Base-by-base conservation (phyloP, 2,888 invertebrate genomes). In the Isotomurus palustris region DNA sequence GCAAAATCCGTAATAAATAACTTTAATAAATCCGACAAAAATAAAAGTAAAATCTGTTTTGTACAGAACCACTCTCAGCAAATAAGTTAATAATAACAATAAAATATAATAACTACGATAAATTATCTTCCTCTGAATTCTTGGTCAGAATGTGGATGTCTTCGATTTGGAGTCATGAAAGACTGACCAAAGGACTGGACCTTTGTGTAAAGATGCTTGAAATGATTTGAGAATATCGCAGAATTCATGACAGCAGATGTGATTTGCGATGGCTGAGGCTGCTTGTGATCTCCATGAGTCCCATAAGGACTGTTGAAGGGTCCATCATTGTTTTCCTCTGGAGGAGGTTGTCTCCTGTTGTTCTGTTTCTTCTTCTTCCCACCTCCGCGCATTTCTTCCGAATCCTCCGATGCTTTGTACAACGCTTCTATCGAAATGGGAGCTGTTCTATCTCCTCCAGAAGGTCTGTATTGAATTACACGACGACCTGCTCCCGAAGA, bases 201-300 rank as follows among this genome's bases (percentile, higher is more conserved):
- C 35, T 32, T 35, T 5, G 49, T 32, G 24, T 49, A 49, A 35
- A 49, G 36, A 49, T 49, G 49, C n/a, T 49, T 49, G 35, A 49
- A 49, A 32, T 49, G 28, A 21, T 49, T 28, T 5, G 49, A 49
- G 21, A 49, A 49, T 21, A 49, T 49, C 3, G 49, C 27, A 17
- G 49, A 49, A 22, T 22, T 49, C 49, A 49, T 49, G 27, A 49
- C 36, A 12, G 49, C 32, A 12, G n/a, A 6, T 4, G 35, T 49
- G 3, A 40, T 40, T 17, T 40, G 10, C n/a, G n/a, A n/a, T n/a
- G n/a, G n/a, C n/a, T n/a, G n/a, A 27, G 25, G 45, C 25, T 17
- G 27, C 25, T 10, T n/a, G n/a, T n/a, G n/a, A n/a, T n/a, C n/a
- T n/a, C n/a, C n/a, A n/a, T n/a, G n/a, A n/a, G n/a, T n/a, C n/a